phyloP scores from a whole-genome alignment of 2,113 vertebrate genomes.

The Nematolebias whitei region DNA sequence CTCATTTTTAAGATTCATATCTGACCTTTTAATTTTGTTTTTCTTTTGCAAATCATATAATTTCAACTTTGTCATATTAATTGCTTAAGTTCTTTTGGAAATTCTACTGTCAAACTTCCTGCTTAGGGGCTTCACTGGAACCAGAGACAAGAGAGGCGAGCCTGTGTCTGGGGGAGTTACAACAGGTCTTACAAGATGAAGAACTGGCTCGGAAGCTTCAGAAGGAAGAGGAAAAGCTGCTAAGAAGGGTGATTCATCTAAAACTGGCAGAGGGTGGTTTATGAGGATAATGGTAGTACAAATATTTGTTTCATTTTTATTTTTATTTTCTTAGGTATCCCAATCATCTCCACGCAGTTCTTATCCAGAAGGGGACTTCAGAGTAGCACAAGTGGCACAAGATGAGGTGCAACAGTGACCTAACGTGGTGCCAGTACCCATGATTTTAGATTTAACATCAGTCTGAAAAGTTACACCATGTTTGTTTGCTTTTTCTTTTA shows the following conservation, averaged over 20 bases:
- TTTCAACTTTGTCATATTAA: neutral
- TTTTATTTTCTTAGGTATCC: constrained; percentile 44
- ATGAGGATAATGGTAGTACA: neutral
- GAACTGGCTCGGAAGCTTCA: constrained; percentile 76
- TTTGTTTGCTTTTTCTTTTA: neutral
- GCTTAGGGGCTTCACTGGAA: constrained; percentile 18
- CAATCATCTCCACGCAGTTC: constrained; percentile 16
- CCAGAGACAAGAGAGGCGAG: constrained; percentile 29
- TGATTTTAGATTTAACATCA: neutral
- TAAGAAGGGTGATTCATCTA: constrained; percentile 45
- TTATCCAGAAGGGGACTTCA: constrained; percentile 71
- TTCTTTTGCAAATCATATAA: neutral
- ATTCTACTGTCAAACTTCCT: neutral
- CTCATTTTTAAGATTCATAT: constrained; percentile 26
- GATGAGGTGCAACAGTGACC: constrained; percentile 72
- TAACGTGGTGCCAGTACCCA: too few relatives aligned
- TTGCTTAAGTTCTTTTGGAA: neutral
- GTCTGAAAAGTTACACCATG: neutral
- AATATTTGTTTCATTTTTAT: neutral
- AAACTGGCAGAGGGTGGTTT: neutral
- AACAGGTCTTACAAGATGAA: constrained; percentile 78
- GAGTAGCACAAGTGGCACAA: constrained; percentile 78
- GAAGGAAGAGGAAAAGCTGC: constrained; percentile 66
- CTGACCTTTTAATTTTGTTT: neutral
- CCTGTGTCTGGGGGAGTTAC: constrained; percentile 66